These are phyloP conservation scores for Mastacembelus armatus DNA, from an alignment of 2,797 vertebrate species.

Conservation along the genomic window DNA sequence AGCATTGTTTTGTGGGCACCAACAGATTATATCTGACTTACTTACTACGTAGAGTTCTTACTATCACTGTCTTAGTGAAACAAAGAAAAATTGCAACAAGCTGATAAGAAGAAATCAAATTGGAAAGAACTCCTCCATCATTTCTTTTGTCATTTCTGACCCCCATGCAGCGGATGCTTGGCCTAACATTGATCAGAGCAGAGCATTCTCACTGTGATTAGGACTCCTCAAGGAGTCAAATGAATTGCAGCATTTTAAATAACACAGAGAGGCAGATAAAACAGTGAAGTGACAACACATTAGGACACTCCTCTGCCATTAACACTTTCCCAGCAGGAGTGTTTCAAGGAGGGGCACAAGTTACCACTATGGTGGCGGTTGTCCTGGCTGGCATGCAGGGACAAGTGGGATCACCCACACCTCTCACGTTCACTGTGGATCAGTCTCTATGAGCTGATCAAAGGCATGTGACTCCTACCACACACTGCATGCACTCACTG, in stretches of 20 bases:
- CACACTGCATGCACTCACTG: too few species aligned
- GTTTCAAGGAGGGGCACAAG: slow-evolving; percentile 38
- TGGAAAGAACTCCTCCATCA: neutral
- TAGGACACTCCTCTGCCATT: slow-evolving; percentile 44
- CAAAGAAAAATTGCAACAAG: too few species aligned
- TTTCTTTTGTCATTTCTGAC: neutral
- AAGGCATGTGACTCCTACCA: slow-evolving; percentile 68
- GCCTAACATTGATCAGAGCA: slow-evolving; percentile 29
- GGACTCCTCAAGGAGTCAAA: slow-evolving; percentile 39
- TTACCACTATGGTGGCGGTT: slow-evolving; percentile 44
- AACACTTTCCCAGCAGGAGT: slow-evolving; percentile 47
- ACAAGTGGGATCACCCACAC: slow-evolving; percentile 48
- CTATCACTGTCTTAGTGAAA: too few species aligned
- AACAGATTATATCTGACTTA: neutral
- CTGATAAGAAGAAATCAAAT: too few species aligned
- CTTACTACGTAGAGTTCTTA: neutral
- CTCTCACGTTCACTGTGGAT: slow-evolving; percentile 57
- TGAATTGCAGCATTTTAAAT: slow-evolving; percentile 28
- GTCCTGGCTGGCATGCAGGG: slow-evolving; percentile 55
- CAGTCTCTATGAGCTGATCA: slow-evolving; percentile 69
- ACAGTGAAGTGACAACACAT: slow-evolving; percentile 38
- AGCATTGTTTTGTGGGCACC: neutral
- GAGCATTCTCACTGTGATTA: slow-evolving; percentile 29
- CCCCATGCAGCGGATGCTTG: neutral
- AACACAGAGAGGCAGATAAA: slow-evolving; percentile 32